Conservation (phyloP, 2,888 invertebrate genomes). For the Nowickia ferox region DNA sequence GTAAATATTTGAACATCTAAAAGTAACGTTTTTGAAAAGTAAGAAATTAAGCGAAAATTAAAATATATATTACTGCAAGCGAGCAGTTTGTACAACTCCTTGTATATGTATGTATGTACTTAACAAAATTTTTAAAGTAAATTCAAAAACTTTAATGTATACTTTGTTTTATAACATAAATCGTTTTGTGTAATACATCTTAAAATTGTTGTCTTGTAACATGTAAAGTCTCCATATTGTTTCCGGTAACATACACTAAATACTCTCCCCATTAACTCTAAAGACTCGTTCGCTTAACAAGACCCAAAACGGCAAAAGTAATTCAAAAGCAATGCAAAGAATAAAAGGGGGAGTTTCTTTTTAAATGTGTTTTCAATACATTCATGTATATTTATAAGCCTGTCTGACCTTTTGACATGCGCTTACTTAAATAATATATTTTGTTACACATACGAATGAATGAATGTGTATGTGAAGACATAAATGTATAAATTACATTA, state of each 20-base stretch:
- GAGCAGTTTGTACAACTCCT: too few species aligned
- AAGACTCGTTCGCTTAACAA: slow-evolving; percentile 56
- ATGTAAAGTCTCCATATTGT: slow-evolving; percentile 68
- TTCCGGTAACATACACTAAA: slow-evolving; percentile 63
- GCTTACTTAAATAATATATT: slow-evolving; percentile 70
- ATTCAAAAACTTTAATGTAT: background rate
- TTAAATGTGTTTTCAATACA: slow-evolving; percentile 59
- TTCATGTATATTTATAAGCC: slow-evolving; percentile 69
- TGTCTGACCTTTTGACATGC: slow-evolving; percentile 72
- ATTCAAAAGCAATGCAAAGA: slow-evolving; percentile 29
- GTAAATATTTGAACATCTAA: too few species aligned
- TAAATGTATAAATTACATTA: slow-evolving; percentile 51
- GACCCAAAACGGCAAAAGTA: slow-evolving; percentile 41
- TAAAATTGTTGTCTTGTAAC: slow-evolving; percentile 38
- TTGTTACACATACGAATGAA: slow-evolving; percentile 59
- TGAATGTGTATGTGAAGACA: slow-evolving; percentile 3
- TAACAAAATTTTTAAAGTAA: background rate
- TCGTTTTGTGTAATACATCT: slow-evolving; percentile 32
- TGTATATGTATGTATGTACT: too few species aligned
- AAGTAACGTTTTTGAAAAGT: too few species aligned
- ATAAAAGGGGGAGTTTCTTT: slow-evolving; percentile 66
- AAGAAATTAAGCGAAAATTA: too few species aligned
- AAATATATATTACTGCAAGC: too few species aligned
- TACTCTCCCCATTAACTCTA: slow-evolving; percentile 38
- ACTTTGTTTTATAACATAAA: slow-evolving; percentile 5